These are phyloP conservation scores for Resseliella maxima DNA, from an alignment of 2,888 invertebrate genomes.

Conservation along the genomic window DNA sequence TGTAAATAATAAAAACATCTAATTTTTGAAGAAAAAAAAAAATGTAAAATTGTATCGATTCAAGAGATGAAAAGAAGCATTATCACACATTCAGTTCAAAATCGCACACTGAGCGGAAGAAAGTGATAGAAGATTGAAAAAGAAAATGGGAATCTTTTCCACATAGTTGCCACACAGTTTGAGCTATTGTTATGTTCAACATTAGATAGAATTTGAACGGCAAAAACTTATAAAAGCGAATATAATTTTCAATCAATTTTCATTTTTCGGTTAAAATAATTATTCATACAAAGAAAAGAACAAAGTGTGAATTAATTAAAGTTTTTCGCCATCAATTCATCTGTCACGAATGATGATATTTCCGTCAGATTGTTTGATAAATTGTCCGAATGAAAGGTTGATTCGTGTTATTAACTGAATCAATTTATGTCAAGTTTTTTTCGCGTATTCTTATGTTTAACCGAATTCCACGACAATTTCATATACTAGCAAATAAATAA, in stretches of 20 bases:
- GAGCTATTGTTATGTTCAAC: too few relatives aligned
- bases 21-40: not conserved
- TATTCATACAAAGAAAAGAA: not conserved
- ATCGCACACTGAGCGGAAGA: too few relatives aligned
- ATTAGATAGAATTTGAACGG: too few relatives aligned
- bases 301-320: not conserved
- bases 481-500: constrained; percentile 2
- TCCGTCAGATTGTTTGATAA: not conserved
- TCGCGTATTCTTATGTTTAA: not conserved
- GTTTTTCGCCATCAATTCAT: not conserved
- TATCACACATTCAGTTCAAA: too few relatives aligned
- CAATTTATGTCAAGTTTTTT: not conserved
- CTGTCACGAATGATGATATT: not conserved
- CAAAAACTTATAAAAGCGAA: too few relatives aligned
- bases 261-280: too few relatives aligned
- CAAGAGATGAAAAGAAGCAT: too few relatives aligned
- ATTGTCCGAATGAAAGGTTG: not conserved
- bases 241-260: too few relatives aligned
- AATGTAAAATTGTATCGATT: too few relatives aligned
- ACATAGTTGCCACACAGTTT: too few relatives aligned
- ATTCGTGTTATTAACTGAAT: not conserved
- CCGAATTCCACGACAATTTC: not conserved
- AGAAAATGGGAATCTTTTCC: too few relatives aligned
- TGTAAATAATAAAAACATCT: not conserved
- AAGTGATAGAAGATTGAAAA: too few relatives aligned